Base-by-base conservation (phyloP, 1,140 invertebrate species). In the Bathynomus jamesi region DNA sequence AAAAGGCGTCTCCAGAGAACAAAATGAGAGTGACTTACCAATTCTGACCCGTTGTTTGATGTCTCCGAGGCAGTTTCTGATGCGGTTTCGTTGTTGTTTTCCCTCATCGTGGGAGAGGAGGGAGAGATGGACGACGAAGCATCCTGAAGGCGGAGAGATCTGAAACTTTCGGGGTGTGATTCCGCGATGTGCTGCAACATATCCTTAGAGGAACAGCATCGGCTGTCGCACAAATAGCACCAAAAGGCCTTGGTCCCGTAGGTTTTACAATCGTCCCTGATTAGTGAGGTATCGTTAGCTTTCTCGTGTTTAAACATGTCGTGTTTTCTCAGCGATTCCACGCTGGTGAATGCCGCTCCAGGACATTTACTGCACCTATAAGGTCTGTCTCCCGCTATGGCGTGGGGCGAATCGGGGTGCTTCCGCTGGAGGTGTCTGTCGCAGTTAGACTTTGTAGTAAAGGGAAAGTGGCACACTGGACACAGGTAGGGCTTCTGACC, bases 401-500 rank as follows among this genome's bases (percentile, higher is more conserved):
- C 81, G 40, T 82, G 80, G 2, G 79, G 73, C 71, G 84, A 85
- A n/a, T 83, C 86, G 25, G 87, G 91, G 80, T 98, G 95, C 80
- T 96, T 96, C 17, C 94, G 84, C 25, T 95, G 82, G 66, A 98
- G 81, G 81, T 98, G 96, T 17, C 95, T 89, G 78, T 98, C 96
- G 81, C 96, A 94, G 81, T 98, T 98, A 1, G 93, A 96, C 79
- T 98, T 98, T 0, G 95, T 98, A 3, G 95, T 98, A 81, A 98
- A 98, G 0, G 94, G 86, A 0, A 97, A 85, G 0, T 91, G 89
- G 80, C 96, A 98, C 76, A 93, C 89, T 0, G 90, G 89, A 82
- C 96, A 98, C 80, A 95, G 93, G 83, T 91, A 98, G 0, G 96
- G 96, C 79, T 98, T 98, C 80, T 97, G 94, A 4, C 95, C 95